Evolutionary conservation across 2,888 invertebrate genomes (phyloP), one percentile per base, ranked within the genome.

Genomic region (Onthophagus sagittarius): DNA sequence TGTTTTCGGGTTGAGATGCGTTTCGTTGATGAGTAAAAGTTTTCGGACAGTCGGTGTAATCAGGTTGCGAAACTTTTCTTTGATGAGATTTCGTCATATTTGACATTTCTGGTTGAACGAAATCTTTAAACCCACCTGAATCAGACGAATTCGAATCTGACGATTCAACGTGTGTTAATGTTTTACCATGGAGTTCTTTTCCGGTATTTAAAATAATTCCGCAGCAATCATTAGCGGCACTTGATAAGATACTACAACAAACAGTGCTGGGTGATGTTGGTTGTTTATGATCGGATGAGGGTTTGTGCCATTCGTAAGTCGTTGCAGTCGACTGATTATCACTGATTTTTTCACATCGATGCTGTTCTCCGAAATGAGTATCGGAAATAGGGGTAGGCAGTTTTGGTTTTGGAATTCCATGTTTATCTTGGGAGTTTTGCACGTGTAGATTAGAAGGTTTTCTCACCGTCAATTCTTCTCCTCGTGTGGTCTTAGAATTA

Each of bases 81-180:
- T 84, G 83, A 73, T 84, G 84, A 0, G 72, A n/a, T 63, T 71
- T n/a, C 14, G 73, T 65, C 65, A 79, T 79, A 69, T 79, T 79
- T 3, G 78, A 74, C 69, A 82, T 71, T 71, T 85, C 83, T 63
- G 83, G 76, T 71, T 84, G 85, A 32, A 85, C 77, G 76, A 86
- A 86, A 76, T 86, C 86, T 75, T 86, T 86, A 77, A 86, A 86
- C 2, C 86, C 86, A 4, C 86, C 86, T 0, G 86, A 86, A 78
- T 86, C 85, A 2, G 86, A 86, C 2, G 85, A 85, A 74, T 85
- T 85, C 2, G 85, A 86, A 77, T 86, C 86, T 31, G 85, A 77
- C 0, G 85, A 86, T 75, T 85, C 85, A 69, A 84, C 81, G 80
- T 86, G 85, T 2, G 82, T 81, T 77, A 85, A 81, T 2, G 79